These are phyloP conservation scores for Zaprionus africanus DNA, from an alignment of 1,140 invertebrate species.

Conservation along the genomic window DNA sequence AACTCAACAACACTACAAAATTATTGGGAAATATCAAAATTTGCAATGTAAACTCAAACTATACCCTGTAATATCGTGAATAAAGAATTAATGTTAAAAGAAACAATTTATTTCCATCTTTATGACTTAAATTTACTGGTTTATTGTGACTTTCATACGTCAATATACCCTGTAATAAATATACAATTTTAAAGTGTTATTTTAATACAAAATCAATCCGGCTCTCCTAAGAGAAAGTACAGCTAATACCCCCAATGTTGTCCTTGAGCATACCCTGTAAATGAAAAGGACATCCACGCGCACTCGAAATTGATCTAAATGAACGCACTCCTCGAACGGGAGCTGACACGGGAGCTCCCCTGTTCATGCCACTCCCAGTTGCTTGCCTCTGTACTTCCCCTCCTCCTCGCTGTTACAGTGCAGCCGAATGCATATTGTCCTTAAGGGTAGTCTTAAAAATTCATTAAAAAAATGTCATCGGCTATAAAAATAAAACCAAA, in stretches of 20 bases:
- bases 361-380: too few relatives aligned
- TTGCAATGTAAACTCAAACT: not conserved
- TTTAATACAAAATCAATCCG: too few relatives aligned
- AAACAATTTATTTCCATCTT: not conserved
- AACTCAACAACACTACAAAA: slow-evolving; percentile 24
- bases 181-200: not conserved
- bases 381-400: not conserved
- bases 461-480: slow-evolving; percentile 65
- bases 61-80: not conserved
- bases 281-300: slow-evolving; percentile 42
- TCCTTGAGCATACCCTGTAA: not conserved
- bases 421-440: slow-evolving; percentile 13
- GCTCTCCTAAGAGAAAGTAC: not conserved
- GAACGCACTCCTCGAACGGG: slow-evolving; percentile 16
- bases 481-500: slow-evolving; percentile 64
- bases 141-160: not conserved
- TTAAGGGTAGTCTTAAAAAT: slow-evolving; percentile 38
- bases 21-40: not conserved
- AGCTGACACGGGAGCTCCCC: too few relatives aligned
- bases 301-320: slow-evolving; percentile 51
- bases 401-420: not conserved
- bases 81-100: fast-evolving
- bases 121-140: too few relatives aligned
- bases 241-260: not conserved
- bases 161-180: not conserved